phyloP scores from a whole-genome alignment of 2,888 invertebrate genomes.

The Pheosia tremula region DNA sequence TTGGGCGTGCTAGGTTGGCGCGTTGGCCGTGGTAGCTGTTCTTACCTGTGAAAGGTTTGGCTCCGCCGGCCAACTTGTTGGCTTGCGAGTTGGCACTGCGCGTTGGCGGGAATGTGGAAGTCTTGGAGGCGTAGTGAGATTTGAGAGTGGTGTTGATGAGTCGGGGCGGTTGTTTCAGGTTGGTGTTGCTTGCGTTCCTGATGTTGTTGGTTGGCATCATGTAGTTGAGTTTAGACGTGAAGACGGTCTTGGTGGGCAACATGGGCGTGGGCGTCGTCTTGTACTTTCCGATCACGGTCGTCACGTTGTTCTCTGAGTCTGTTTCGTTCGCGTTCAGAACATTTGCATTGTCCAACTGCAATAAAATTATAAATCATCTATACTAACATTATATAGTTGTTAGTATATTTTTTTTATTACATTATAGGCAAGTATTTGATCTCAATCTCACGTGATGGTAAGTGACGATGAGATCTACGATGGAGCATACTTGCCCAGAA shows the following conservation, averaged over 20 bases:
- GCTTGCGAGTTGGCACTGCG: slow-evolving; percentile 74
- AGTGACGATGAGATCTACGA: too few relatives aligned
- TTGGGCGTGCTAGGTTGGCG: slow-evolving; percentile 73
- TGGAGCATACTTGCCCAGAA: too few relatives aligned
- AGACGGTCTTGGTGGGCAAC: slow-evolving; percentile 71
- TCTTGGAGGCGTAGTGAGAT: slow-evolving; percentile 71
- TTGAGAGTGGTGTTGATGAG: slow-evolving; percentile 62
- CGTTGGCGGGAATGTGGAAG: slow-evolving; percentile 78
- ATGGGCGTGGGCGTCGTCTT: slow-evolving; percentile 75
- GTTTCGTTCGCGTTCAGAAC: slow-evolving; percentile 70
- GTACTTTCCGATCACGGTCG: slow-evolving; percentile 75
- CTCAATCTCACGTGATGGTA: too few relatives aligned
- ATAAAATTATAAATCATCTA: slow-evolving; percentile 9
- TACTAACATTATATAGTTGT: too few relatives aligned
- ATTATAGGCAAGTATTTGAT: too few relatives aligned
- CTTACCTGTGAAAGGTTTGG: slow-evolving; percentile 69
- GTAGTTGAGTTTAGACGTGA: slow-evolving; percentile 75
- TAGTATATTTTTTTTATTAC: too few relatives aligned
- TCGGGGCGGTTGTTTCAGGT: slow-evolving; percentile 68
- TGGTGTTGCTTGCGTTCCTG: slow-evolving; percentile 70
- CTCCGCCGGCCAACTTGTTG: slow-evolving; percentile 56
- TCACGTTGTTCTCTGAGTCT: slow-evolving; percentile 77
- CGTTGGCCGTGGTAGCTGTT: slow-evolving; percentile 76
- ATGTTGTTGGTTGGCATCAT: slow-evolving; percentile 79
- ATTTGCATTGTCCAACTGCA: slow-evolving; percentile 75